Evolutionary conservation across 1,140 invertebrate species (phyloP).

Genomic region (Drosophila gunungcola): DNA sequence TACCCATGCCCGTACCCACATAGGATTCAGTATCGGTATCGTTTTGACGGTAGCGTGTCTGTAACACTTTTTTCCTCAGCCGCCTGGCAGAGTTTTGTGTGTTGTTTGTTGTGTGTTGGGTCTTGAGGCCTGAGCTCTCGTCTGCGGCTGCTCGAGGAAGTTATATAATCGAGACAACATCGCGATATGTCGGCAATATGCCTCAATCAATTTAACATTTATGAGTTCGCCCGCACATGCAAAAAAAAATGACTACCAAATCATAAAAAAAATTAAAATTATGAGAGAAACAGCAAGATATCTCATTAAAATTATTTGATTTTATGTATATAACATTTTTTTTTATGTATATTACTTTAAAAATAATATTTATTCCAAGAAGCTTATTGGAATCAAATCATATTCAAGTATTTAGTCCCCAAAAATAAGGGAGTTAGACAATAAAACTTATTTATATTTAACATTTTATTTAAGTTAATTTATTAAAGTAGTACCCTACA

Average conservation of each 20-base stretch:
- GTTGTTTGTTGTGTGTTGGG: conserved; percentile 10
- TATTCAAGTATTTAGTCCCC: too few relatives aligned
- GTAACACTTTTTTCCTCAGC: conserved; percentile 69
- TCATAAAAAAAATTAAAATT: not conserved
- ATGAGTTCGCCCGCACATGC: conserved; percentile 50
- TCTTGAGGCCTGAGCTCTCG: conserved; percentile 14
- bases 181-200: conserved; percentile 64
- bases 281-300: too few relatives aligned
- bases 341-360: not conserved
- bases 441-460: too few relatives aligned
- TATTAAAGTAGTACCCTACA: too few relatives aligned
- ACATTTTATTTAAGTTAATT: too few relatives aligned
- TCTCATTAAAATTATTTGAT: too few relatives aligned
- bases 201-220: conserved; percentile 82
- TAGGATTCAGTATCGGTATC: conserved; percentile 46
- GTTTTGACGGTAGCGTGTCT: conserved; percentile 75
- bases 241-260: not conserved
- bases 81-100: conserved; percentile 41
- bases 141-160: conserved; percentile 60
- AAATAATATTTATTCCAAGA: not conserved
- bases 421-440: too few relatives aligned
- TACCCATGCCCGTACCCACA: not conserved
- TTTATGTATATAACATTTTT: not conserved
- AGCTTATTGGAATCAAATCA: too few relatives aligned
- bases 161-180: conserved; percentile 75